A percentile compares a stretch with the other conserved stretches of the same genome.
These are phyloP conservation scores for Scarus forsteni DNA, from an alignment of 2,797 vertebrate genomes.

Conservation along the genomic window DNA sequence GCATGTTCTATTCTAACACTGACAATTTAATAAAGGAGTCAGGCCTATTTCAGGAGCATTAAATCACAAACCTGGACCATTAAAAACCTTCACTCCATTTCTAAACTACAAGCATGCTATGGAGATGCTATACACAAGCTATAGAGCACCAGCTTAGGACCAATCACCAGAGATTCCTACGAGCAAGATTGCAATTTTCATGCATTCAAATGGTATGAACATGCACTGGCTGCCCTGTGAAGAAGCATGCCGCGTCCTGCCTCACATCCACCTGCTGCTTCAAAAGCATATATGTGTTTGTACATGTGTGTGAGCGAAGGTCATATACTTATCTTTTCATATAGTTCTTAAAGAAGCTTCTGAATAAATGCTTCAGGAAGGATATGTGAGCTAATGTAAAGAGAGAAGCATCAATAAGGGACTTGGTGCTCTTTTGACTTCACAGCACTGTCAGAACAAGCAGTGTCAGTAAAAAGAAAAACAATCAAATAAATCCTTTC, in stretches of 20 bases:
- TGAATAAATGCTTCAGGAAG: conserved; percentile 32
- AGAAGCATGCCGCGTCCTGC: conserved; percentile 45
- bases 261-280: conserved; percentile 43
- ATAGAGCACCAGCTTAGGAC: conserved; percentile 7
- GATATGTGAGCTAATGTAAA: conserved; percentile 29
- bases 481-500: too few species aligned
- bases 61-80: conserved; percentile 5
- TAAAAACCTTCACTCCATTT: not conserved
- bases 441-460: conserved; percentile 23
- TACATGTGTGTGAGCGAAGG: not conserved
- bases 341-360: conserved; percentile 18
- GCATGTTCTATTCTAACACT: conserved; percentile 14
- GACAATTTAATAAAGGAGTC: conserved; percentile 22
- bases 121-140: too few species aligned
- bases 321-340: not conserved
- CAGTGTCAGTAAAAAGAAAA: not conserved
- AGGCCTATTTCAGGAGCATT: conserved; percentile 25
- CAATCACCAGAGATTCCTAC: conserved; percentile 6
- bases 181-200: conserved; percentile 5
- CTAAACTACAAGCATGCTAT: too few species aligned
- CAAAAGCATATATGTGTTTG: not conserved
- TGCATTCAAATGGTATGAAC: conserved; percentile 31
- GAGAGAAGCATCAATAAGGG: conserved; percentile 7
- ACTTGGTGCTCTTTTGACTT: conserved; percentile 9
- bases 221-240: conserved; percentile 1